phyloP scores from a whole-genome alignment of 2,888 invertebrate genomes.

The Pogonocherus hispidulus region DNA sequence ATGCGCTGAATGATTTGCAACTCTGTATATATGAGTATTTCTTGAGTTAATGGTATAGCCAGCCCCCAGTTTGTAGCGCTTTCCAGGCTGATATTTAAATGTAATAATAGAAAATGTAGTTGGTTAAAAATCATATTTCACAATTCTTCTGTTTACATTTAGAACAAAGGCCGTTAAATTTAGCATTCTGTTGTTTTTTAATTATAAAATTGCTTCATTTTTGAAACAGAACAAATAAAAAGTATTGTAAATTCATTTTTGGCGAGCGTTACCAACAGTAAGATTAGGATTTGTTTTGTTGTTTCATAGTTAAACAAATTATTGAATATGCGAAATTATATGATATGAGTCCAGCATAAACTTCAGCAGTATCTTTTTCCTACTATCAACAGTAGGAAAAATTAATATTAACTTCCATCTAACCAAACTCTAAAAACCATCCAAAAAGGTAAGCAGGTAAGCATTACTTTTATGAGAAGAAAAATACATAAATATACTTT shows the following conservation, averaged over 20 bases:
- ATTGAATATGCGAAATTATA: too few relatives aligned
- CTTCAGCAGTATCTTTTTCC: too few relatives aligned
- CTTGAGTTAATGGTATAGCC: slow-evolving; percentile 42
- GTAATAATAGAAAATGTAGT: slow-evolving; percentile 44
- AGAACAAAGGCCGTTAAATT: slow-evolving; percentile 29
- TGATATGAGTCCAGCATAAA: too few relatives aligned
- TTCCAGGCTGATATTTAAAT: slow-evolving; percentile 32
- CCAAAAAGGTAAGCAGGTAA: too few relatives aligned
- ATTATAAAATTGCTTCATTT: slow-evolving; percentile 9
- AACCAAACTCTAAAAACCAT: too few relatives aligned
- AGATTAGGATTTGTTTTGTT: too few relatives aligned
- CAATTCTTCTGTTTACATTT: slow-evolving; percentile 40
- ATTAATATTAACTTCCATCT: too few relatives aligned
- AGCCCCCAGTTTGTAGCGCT: slow-evolving; percentile 40
- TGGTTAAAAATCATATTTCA: slow-evolving; percentile 35
- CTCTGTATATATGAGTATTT: slow-evolving; percentile 41
- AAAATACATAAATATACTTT: too few relatives aligned
- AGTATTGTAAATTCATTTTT: slow-evolving; percentile 2
- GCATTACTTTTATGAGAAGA: too few relatives aligned
- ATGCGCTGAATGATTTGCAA: slow-evolving; percentile 46
- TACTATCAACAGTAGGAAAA: too few relatives aligned
- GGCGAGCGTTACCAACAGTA: not conserved
- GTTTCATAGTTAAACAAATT: too few relatives aligned
- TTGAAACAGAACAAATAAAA: slow-evolving; percentile 17
- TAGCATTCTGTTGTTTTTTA: slow-evolving; percentile 23